phyloP scores from a whole-genome alignment of 1,140 invertebrate species.

The Drosophila setifemur region DNA sequence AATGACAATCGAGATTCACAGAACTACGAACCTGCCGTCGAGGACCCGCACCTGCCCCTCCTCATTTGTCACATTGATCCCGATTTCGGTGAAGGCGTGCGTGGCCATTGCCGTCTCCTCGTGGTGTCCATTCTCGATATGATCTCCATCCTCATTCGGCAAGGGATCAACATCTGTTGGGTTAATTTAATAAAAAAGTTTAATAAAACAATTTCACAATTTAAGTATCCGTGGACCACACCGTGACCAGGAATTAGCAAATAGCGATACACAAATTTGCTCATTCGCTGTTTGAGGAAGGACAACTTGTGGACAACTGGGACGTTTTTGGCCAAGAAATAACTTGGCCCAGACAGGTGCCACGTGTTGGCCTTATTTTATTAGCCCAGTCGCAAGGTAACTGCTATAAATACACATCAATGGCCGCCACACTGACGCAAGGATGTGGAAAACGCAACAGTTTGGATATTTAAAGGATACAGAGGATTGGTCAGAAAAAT shows the following conservation, averaged over 20 bases:
- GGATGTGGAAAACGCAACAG: conserved; percentile 6
- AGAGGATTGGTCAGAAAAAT: background rate
- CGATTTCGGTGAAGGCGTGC: conserved; percentile 69
- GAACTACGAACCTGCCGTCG: conserved; percentile 80
- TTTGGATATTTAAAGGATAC: background rate
- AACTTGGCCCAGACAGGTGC: conserved; percentile 7
- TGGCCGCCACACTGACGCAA: conserved; percentile 27
- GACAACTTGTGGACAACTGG: conserved; percentile 28
- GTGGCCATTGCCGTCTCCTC: conserved; percentile 36
- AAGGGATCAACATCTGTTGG: conserved; percentile 64
- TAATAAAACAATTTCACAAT: background rate
- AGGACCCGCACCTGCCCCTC: conserved; percentile 72
- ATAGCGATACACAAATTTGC: conserved; percentile 47
- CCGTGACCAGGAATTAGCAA: conserved; percentile 21
- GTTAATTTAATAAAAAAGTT: background rate
- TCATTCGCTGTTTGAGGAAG: conserved; percentile 41
- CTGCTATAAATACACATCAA: conserved; percentile 55
- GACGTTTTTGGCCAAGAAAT: background rate
- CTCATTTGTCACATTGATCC: conserved; percentile 82
- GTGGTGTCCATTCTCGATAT: conserved; percentile 49
- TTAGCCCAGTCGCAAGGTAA: conserved; percentile 11
- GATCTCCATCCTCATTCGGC: conserved; percentile 51
- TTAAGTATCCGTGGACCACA: background rate
- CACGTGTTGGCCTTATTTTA: conserved; percentile 42
- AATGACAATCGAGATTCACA: conserved; percentile 59